Percentiles rank a stretch among this genome's conserved stretches.
phyloP scores from a whole-genome alignment of 2,888 invertebrate species.

The Pherbina coryleti region DNA sequence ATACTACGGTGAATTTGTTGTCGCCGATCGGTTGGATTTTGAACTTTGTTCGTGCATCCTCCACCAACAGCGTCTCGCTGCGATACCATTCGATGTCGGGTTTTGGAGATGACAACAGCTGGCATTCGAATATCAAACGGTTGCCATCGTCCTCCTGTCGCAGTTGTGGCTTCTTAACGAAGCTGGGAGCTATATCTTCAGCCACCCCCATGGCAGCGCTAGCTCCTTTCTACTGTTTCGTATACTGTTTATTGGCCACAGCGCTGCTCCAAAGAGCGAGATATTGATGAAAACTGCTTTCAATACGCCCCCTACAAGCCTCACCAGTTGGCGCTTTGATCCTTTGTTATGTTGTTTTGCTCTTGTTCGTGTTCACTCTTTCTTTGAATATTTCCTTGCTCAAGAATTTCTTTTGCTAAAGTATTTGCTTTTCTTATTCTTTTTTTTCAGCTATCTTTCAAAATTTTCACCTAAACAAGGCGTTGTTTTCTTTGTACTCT shows the following conservation, averaged over 20 bases:
- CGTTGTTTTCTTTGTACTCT: too few species aligned
- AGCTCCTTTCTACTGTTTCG: neutral
- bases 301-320: too few species aligned
- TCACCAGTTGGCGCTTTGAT: too few species aligned
- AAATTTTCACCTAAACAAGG: too few species aligned
- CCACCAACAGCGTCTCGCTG: conserved; percentile 85
- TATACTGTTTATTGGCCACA: neutral
- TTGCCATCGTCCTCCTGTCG: conserved; percentile 97
- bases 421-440: too few species aligned
- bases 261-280: neutral
- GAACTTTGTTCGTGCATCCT: conserved; percentile 88
- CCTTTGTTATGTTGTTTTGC: too few species aligned
- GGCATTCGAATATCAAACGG: conserved; percentile 94
- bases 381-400: too few species aligned
- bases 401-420: too few species aligned
- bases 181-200: conserved; percentile 97
- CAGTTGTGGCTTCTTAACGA: conserved; percentile 97
- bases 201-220: conserved; percentile 67
- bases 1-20: conserved; percentile 90
- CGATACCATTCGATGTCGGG: conserved; percentile 94
- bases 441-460: too few species aligned
- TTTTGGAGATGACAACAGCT: conserved; percentile 87
- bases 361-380: too few species aligned
- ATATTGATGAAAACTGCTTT: too few species aligned
- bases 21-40: conserved; percentile 87